Base-by-base conservation (phyloP, 1,140 invertebrate genomes). In the Aricia agestis region DNA sequence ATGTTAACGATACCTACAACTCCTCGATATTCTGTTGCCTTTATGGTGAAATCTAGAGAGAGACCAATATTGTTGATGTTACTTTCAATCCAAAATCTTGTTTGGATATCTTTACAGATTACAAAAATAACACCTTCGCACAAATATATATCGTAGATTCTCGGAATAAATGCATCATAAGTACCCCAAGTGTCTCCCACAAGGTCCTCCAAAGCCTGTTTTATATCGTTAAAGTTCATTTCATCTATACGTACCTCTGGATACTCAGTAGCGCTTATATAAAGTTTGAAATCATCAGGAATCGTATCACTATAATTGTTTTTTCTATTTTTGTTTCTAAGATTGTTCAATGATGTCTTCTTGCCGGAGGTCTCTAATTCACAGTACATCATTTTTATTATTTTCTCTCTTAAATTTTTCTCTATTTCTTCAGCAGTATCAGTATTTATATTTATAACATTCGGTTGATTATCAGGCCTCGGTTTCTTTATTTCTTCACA, bases 61-160 rank as follows among this genome's bases (percentile, higher is more conserved):
- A 89, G 66, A 59, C 72, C 82, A 1, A 67, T 32, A 71, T 17
- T 66, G 11, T 59, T 13, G 13, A 91, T 68, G 10, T 76, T 68
- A 6, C 77, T 69, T 67, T 85, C 85, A 2, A 91, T 79, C 85
- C 86, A 91, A 3, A 68, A 18, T 65, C 81, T 78, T 0, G 86
- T 81, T 19, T 19, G 2, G 72, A 86, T 78, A 68, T 85, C 73
- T 19, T 80, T 74, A 41, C 87, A 87, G 19, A 91, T 89, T 10
- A 89, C 81, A 65, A 91, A 91, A n/a, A 91, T 85, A 0, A 89
- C 86, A 17, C 89, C 89, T 52, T 91, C 89, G 41, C 86, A 89
- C 58, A 89, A 68, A 65, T 91, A 89, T 32, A 89, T 81, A 52
- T 91, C 89, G 63, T 89, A 83, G 11, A 89, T 80, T 73, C 79